Evolutionary conservation across 1,140 invertebrate species (phyloP).

Genomic region (Pachyrhynchus sulphureomaculatus): DNA sequence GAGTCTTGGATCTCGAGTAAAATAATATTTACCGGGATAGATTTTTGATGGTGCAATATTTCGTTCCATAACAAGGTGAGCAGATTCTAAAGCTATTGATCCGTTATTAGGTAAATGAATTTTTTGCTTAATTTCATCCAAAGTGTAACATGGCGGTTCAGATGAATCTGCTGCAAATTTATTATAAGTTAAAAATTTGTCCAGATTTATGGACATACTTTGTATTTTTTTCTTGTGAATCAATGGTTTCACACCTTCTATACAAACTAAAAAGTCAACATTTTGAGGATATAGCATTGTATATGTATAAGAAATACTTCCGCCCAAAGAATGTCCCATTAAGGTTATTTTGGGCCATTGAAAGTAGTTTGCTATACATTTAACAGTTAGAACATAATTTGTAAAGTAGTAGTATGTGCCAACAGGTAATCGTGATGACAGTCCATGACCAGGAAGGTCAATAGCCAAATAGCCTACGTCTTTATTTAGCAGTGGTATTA

Average conservation of each 20-base stretch:
- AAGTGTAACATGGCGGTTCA: conserved; percentile 61
- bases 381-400: conserved; percentile 57
- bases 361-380: conserved; percentile 62
- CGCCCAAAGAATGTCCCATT: conserved; percentile 65
- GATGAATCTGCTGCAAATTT: conserved; percentile 45
- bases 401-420: conserved; percentile 63
- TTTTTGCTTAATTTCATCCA: conserved; percentile 55
- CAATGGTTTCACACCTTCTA: conserved; percentile 60
- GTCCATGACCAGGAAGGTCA: conserved; percentile 72
- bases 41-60: conserved; percentile 55
- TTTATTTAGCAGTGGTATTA: conserved; percentile 61
- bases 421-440: conserved; percentile 64
- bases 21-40: conserved; percentile 61
- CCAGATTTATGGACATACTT: conserved; percentile 48
- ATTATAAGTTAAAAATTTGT: conserved; percentile 53
- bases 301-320: conserved; percentile 59
- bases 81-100: conserved; percentile 31
- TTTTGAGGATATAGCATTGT: conserved; percentile 59
- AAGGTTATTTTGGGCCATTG: conserved; percentile 70
- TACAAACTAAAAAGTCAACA: conserved; percentile 60
- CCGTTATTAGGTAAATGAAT: conserved; percentile 24
- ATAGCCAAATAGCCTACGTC: conserved; percentile 63
- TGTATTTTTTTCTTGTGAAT: conserved; percentile 36
- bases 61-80: conserved; percentile 56
- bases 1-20: conserved; percentile 52